These are phyloP conservation scores for Sardina pilchardus DNA, from an alignment of 2,113 vertebrate genomes.

Conservation along the genomic window DNA sequence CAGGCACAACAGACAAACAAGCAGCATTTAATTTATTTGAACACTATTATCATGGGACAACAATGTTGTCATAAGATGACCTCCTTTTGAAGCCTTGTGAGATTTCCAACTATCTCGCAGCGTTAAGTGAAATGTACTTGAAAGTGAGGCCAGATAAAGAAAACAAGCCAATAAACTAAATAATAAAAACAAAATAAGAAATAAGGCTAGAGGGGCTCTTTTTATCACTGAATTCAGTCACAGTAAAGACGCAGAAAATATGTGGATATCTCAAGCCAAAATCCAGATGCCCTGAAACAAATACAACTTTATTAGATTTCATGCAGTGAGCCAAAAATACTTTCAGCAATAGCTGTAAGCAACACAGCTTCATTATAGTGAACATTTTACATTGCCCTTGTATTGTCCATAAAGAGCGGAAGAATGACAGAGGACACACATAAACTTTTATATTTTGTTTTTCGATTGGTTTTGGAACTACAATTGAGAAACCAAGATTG, in stretches of 20 bases:
- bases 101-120: neutral
- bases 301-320: neutral
- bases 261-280: slow-evolving; percentile 20
- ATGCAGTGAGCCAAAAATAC: slow-evolving; percentile 11
- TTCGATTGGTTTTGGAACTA: neutral
- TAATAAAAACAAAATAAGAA: slow-evolving; percentile 15
- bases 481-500: neutral
- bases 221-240: slow-evolving; percentile 29
- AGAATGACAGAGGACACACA: neutral
- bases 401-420: neutral
- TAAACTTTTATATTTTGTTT: neutral
- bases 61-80: neutral
- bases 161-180: neutral
- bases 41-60: neutral
- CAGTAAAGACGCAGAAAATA: slow-evolving; percentile 17
- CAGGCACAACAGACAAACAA: neutral
- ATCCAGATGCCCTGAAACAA: slow-evolving; percentile 19
- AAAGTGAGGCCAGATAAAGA: neutral
- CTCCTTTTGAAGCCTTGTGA: neutral
- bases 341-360: neutral
- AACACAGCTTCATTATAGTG: neutral
- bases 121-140: neutral
- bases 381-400: neutral
- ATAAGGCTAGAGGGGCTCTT: neutral
- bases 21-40: neutral